Base-by-base conservation (phyloP, 2,888 invertebrate genomes). In the Meiosimyza platycephala region DNA sequence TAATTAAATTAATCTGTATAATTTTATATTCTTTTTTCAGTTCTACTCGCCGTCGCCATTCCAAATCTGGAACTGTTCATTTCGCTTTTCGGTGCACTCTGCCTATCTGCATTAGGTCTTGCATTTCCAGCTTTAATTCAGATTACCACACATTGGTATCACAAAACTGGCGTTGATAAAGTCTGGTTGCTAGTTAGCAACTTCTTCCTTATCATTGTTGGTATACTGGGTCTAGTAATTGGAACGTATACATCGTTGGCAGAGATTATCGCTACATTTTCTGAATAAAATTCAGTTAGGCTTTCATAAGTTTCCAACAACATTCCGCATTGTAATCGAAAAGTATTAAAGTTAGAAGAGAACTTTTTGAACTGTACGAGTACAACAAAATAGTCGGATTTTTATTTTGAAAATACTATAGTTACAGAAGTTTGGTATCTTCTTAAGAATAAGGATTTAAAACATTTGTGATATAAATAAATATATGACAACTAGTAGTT, bases 71-170 rank as follows among this genome's bases (percentile, higher is more conserved):
- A 94, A 74, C 88, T 95, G 62, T 94, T 95, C 80, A 92, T 92
- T 76, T 93, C 94, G 0, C 88, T 94, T 59, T 93, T 94, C 81
- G 97, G 97, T n/a, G 96, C 97, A 0, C 89, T 97, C 3, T 95
- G 96, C 77, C 89, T 96, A 62, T 95, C 97, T 0, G 94, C 94
- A 0, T 89, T 97, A 72, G 97, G 97, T 0, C 89, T 98, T 63
- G 94, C 95, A 1, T 94, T 97, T 85, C 97, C 97, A 12, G 96
- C 97, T 0, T 88, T 96, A 76, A 94, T 98, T 78, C 94, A 97
- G 83, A 91, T 93, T 77, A 92, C 93, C 85, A 93, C 94, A 0
- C 93, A 93, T 84, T 96, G 95, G 94, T 90, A 92, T 80, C 88
- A 90, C 71, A 90, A 89, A 7, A 88, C 89, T 1, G 90, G 90